Evolutionary conservation across 2,888 invertebrate genomes (phyloP).

Genomic region (Calliscelio sp.): DNA sequence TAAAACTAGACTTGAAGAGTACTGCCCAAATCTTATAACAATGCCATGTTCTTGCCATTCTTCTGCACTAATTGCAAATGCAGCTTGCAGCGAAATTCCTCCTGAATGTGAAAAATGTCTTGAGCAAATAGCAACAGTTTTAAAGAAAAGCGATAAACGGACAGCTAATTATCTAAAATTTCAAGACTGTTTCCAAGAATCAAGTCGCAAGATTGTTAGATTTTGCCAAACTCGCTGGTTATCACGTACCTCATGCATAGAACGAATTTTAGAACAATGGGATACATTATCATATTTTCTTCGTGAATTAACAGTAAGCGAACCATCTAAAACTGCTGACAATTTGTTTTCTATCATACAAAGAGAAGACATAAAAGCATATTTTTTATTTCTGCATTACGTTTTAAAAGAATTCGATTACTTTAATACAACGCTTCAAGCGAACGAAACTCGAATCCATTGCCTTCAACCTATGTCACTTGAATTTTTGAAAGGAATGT

Average conservation of each 20-base stretch:
- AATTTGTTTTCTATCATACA: neutral
- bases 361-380: slow-evolving; percentile 43
- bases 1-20: slow-evolving; percentile 36
- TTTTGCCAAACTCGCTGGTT: slow-evolving; percentile 38
- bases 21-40: neutral
- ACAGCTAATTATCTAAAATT: slow-evolving; percentile 37
- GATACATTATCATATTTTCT: slow-evolving; percentile 24
- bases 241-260: slow-evolving; percentile 11
- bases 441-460: slow-evolving; percentile 54
- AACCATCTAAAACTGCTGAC: too few relatives aligned
- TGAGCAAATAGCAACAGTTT: slow-evolving; percentile 16
- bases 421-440: slow-evolving; percentile 65
- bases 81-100: slow-evolving; percentile 46
- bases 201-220: neutral
- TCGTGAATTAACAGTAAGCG: too few relatives aligned
- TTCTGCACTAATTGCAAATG: slow-evolving; percentile 55
- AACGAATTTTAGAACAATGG: slow-evolving; percentile 38
- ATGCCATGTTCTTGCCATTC: slow-evolving; percentile 45
- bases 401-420: slow-evolving; percentile 64
- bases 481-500: slow-evolving; percentile 41
- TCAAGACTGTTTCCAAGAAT: slow-evolving; percentile 24
- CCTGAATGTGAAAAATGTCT: slow-evolving; percentile 33
- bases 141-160: slow-evolving; percentile 24
- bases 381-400: slow-evolving; percentile 59
- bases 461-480: slow-evolving; percentile 43